Evolutionary conservation across 2,888 invertebrate genomes (phyloP), one percentile per base, ranked within the genome.

Genomic region (Ernsta delagoae): DNA sequence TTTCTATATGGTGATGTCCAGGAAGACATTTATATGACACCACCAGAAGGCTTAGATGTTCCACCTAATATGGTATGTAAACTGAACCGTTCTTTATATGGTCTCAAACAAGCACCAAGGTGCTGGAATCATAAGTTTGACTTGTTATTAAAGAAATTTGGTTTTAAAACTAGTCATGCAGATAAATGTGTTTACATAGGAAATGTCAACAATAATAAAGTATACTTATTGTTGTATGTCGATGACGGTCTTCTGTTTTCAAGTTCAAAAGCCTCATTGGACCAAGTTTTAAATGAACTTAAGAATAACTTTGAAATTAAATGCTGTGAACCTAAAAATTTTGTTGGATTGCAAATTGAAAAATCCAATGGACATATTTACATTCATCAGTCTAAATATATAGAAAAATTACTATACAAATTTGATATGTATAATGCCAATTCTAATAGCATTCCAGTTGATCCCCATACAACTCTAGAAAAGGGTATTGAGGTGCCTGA

Each of bases 51-150:
- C 5, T 53, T 53, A 1, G 53, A 9, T 9, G 24, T 24, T 4
- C 24, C 24, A 1, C 3, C 53, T 5, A 24, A 53, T 4, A 24
- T 53, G 53, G 53, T 53, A 53, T 53, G 53, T 53, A 53, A 53
- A 24, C 24, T 53, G 4, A 53, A 53, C 4, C 53, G 53, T 9
- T 53, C 24, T 1, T 4, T 53, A 3, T 53, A 53, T 24, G 53
- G 53, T 8, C 24, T 53, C 4, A 53, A 53, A 24, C 53, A 53
- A 53, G 53, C 53, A 53, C 24, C 53, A 53, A 3, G 53, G 24
- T 53, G 53, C 24, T 53, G 53, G 53, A 53, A 53, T 24, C 8
- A 53, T 9, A 53, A 24, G 9, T 53, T 53, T 53, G 53, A 53
- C 5, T 24, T 24, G 8, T 24, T 24, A 24, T 9, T 53, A 24